phyloP scores from a whole-genome alignment of 2,888 invertebrate genomes.

The Salpingus planirostris region DNA sequence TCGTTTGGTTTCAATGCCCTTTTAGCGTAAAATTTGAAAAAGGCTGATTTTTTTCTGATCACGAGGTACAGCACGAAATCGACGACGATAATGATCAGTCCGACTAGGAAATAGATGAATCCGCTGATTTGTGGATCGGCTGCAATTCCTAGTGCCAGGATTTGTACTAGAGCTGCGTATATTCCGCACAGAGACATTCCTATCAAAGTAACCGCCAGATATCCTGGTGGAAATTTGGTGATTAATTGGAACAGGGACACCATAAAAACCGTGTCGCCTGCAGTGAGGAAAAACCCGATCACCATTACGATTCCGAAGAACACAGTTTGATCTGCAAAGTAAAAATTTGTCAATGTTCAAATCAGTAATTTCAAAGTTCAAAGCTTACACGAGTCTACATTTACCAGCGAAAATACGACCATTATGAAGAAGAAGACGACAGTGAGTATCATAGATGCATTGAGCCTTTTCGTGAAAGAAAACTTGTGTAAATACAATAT shows the following conservation, averaged over 20 bases:
- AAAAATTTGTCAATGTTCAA: not conserved
- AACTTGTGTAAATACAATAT: constrained; percentile 6
- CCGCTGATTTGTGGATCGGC: constrained; percentile 8
- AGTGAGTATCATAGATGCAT: constrained; percentile 3
- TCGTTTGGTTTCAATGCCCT: constrained; percentile 1
- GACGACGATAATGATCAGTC: constrained; percentile 8
- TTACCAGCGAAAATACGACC: constrained; percentile 7
- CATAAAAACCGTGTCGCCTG: constrained; percentile 9
- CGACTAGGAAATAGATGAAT: constrained; percentile 15
- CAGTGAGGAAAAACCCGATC: constrained; percentile 9
- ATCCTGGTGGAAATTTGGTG: constrained; percentile 11
- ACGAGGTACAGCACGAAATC: constrained; percentile 6
- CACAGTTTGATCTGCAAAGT: constrained; percentile 13
- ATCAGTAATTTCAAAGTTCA: not conserved
- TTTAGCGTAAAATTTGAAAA: constrained; percentile 5
- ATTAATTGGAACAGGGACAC: constrained; percentile 14
- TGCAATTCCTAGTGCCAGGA: constrained; percentile 10
- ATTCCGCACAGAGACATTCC: constrained; percentile 18
- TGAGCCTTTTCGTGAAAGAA: constrained; percentile 4
- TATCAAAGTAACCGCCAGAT: constrained; percentile 11
- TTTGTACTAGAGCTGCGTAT: constrained; percentile 14
- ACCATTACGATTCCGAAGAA: constrained; percentile 10
- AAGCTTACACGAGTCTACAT: constrained; percentile 14
- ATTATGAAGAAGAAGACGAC: constrained; percentile 8
- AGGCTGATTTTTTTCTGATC: constrained; percentile 5